Evolutionary conservation across 2,888 invertebrate genomes (phyloP).

Genomic region (Cheiracanthium punctorium): DNA sequence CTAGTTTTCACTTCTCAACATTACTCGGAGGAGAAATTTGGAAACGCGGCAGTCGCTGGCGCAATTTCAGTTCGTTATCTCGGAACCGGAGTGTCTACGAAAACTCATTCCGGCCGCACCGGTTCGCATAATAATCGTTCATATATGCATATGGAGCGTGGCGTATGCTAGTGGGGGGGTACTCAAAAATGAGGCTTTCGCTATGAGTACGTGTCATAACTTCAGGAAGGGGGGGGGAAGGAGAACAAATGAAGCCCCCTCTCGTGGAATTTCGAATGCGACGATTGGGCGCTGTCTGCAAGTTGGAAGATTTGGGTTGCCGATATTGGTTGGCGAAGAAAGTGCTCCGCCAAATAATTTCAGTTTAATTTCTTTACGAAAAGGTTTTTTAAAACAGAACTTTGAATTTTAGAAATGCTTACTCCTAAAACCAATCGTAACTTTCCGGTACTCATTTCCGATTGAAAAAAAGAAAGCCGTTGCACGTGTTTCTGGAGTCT

Average conservation of each 20-base stretch:
- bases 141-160: conserved; percentile 54
- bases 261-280: conserved; percentile 36
- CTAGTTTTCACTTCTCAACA: conserved; percentile 45
- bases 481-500: too few species aligned
- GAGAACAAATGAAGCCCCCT: conserved; percentile 27
- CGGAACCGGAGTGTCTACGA: conserved; percentile 27
- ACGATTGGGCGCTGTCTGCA: conserved; percentile 65
- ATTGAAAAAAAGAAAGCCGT: too few species aligned
- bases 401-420: too few species aligned
- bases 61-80: conserved; percentile 51
- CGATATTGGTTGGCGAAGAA: conserved; percentile 28
- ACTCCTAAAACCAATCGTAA: too few species aligned
- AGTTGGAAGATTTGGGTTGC: conserved; percentile 18
- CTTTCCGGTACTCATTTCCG: too few species aligned
- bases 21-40: conserved; percentile 18
- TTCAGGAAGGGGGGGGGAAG: conserved; percentile 10
- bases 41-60: neutral
- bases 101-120: conserved; percentile 41
- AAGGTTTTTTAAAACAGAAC: too few species aligned
- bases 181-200: conserved; percentile 32
- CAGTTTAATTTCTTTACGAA: too few species aligned
- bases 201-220: conserved; percentile 60
- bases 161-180: conserved; percentile 21
- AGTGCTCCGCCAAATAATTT: neutral
- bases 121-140: conserved; percentile 57